Conservation (phyloP, 2,113 vertebrate species). For the Camelus bactrianus region DNA sequence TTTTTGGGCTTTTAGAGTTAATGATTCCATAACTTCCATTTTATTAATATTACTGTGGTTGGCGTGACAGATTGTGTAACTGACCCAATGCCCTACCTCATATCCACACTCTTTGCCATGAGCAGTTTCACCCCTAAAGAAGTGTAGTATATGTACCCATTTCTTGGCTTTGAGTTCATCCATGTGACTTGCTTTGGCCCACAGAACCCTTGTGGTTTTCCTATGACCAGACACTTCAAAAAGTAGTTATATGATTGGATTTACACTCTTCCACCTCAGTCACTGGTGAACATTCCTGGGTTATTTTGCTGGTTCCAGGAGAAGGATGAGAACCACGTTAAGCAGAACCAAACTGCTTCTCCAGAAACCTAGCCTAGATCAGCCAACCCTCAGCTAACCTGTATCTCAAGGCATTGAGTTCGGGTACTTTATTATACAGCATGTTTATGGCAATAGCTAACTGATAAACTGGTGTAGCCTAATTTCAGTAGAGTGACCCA, state of each 20-base stretch:
- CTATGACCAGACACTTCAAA: not conserved
- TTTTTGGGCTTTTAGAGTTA: not conserved
- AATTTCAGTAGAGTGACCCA: not conserved
- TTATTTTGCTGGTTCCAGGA: not conserved
- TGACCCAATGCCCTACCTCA: too few relatives aligned
- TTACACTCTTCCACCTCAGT: not conserved
- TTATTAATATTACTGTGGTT: not conserved
- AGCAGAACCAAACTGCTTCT: not conserved
- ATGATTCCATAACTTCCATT: not conserved
- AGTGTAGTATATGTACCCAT: not conserved
- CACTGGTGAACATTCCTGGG: not conserved
- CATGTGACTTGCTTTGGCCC: not conserved
- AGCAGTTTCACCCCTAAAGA: not conserved
- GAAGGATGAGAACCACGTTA: not conserved
- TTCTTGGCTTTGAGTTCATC: not conserved
- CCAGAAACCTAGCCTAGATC: not conserved
- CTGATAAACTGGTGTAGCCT: not conserved
- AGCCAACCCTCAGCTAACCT: not conserved
- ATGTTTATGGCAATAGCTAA: not conserved
- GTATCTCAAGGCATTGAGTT: not conserved
- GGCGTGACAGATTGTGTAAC: not conserved
- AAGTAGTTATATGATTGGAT: not conserved
- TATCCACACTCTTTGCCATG: not conserved
- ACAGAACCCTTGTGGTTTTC: not conserved
- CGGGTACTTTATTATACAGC: not conserved